Conservation (phyloP, 2,113 vertebrate genomes). For the Phrynosoma platyrhinos region DNA sequence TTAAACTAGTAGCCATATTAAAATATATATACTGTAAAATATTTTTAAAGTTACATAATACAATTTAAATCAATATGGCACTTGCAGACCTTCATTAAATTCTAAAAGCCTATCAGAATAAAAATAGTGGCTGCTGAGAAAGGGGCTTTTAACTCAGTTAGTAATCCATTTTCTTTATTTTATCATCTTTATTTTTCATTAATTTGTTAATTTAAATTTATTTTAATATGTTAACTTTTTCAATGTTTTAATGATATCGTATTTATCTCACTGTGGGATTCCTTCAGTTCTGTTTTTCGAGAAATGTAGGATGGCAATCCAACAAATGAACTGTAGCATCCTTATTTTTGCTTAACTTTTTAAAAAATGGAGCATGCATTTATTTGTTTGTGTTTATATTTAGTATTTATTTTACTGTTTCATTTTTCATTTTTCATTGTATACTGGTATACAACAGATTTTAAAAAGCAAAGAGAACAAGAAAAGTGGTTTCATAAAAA, state of each 20-base stretch:
- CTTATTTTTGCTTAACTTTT: too few species aligned
- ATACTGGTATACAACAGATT: neutral
- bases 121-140: neutral
- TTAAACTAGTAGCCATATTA: too few species aligned
- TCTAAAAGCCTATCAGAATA: too few species aligned
- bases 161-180: neutral
- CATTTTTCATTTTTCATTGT: too few species aligned
- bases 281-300: neutral
- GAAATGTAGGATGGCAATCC: neutral
- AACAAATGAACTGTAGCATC: neutral
- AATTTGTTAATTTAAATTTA: neutral
- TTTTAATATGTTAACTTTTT: neutral
- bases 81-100: too few species aligned
- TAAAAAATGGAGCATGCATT: neutral
- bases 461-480: neutral
- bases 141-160: neutral
- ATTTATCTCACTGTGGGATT: too few species aligned
- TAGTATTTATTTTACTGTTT: neutral
- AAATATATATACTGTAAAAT: too few species aligned
- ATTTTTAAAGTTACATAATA: too few species aligned
- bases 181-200: neutral
- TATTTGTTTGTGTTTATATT: neutral
- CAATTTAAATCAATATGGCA: too few species aligned
- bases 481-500: neutral
- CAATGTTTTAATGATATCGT: neutral